Base-by-base conservation (phyloP, 2,888 invertebrate genomes). In the Agrochola circellaris region DNA sequence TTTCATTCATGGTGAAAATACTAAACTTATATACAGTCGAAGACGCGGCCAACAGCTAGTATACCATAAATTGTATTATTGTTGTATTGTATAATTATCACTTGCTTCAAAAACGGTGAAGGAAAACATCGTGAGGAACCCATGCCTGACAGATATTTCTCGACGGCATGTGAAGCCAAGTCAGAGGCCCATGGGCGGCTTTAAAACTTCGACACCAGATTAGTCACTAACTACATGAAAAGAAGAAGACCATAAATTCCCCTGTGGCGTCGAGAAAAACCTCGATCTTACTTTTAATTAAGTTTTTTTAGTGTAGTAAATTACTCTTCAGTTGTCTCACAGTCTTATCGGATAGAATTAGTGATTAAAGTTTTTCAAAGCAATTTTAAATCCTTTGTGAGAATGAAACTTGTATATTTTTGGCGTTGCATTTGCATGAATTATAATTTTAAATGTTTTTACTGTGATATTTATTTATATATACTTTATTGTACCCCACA, bases 201-300 rank as follows among this genome's bases (percentile, higher is more conserved):
- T 45, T 45, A 45, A 45, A 45, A 45, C 13, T 45, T 15, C 15
- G 45, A 45, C 45, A 45, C 45, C 15, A 45, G 45, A 5, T 13
- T 45, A 45, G 45, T 45, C 45, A 45, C 45, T 13, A 45, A 45
- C 45, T 15, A 45, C 45, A 45, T 5, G 45, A 15, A 45, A 15
- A 15, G 45, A 45, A 15, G 45, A 45, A 45, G 45, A 79, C 73
- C 69, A 79, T 79, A 67, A 86, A 87, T 77, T 79, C 61, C 66
- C 61, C 66, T 74, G 73, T 75, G 82, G 79, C 62, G 65, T 34
- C 38, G 26, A 67, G 20, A 56, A 73, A 75, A 85, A 73, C 60
- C 76, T 75, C 80, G 73, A 77, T 77, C 76, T 75, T 54, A 72
- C 79, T 82, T 89, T 88, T 87, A 86, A 89, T 88, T 87, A 83